phyloP scores from a whole-genome alignment of 1,140 invertebrate genomes.

The Parasteatoda tepidariorum region DNA sequence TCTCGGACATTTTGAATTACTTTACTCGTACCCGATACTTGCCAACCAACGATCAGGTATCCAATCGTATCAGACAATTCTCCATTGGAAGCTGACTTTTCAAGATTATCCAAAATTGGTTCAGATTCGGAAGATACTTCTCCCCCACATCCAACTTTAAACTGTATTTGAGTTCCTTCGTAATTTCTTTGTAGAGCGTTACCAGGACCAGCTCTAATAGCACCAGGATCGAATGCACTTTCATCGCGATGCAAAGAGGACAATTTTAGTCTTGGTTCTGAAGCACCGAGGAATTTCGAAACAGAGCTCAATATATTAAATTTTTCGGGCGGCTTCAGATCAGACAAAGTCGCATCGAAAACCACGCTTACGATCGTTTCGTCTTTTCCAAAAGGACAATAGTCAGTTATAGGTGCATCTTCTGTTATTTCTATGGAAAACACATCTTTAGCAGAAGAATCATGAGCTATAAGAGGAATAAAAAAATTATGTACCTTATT shows the following conservation, averaged over 20 bases:
- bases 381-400: conserved; percentile 65
- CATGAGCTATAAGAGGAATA: conserved; percentile 63
- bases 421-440: conserved; percentile 73
- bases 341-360: conserved; percentile 66
- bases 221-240: conserved; percentile 67
- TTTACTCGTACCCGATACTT: conserved; percentile 67
- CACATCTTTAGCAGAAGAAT: conserved; percentile 69
- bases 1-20: not conserved
- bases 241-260: conserved; percentile 62
- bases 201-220: conserved; percentile 74
- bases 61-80: conserved; percentile 74
- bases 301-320: conserved; percentile 64
- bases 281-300: conserved; percentile 64
- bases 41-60: conserved; percentile 76
- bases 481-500: too few relatives aligned
- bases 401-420: conserved; percentile 25
- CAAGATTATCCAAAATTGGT: conserved; percentile 73
- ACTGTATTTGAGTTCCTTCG: conserved; percentile 72
- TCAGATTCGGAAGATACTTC: conserved; percentile 72
- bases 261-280: conserved; percentile 24
- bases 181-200: conserved; percentile 71
- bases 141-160: conserved; percentile 78
- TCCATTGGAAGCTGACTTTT: conserved; percentile 75
- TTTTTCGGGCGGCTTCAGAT: conserved; percentile 61
- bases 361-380: conserved; percentile 67